These are phyloP conservation scores for Biston betularia DNA, from an alignment of 2,888 invertebrate species.

Conservation along the genomic window DNA sequence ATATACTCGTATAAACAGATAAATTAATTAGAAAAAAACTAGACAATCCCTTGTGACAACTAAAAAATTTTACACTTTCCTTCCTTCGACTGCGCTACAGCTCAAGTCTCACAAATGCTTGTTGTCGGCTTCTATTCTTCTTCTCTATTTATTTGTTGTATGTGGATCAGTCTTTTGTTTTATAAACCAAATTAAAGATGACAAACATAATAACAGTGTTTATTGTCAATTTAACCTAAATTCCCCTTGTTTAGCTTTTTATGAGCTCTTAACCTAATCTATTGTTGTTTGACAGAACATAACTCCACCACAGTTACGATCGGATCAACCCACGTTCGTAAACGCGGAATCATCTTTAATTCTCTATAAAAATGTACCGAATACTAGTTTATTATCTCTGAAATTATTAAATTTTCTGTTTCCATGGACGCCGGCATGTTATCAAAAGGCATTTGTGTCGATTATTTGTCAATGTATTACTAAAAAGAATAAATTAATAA, in stretches of 20 bases:
- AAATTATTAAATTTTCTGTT: background rate
- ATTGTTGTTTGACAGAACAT: slow-evolving; percentile 17
- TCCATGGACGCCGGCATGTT: too few species aligned
- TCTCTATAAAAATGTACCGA: slow-evolving; percentile 4
- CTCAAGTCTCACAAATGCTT: too few species aligned
- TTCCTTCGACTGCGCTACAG: too few species aligned
- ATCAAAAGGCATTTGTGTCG: too few species aligned
- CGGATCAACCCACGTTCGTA: slow-evolving; percentile 13
- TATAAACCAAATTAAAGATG: slow-evolving; percentile 6
- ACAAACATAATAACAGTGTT: slow-evolving; percentile 15
- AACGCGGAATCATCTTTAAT: slow-evolving; percentile 11
- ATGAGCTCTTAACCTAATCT: slow-evolving; percentile 25
- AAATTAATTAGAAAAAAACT: too few species aligned
- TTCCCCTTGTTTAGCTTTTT: slow-evolving; percentile 21
- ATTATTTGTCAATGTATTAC: too few species aligned
- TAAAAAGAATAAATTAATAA: too few species aligned
- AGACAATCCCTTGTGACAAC: too few species aligned
- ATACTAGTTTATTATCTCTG: background rate
- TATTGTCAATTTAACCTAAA: slow-evolving; percentile 22
- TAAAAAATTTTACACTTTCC: too few species aligned
- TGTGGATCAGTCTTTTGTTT: slow-evolving; percentile 1
- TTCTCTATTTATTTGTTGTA: background rate
- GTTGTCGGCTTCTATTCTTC: too few species aligned
- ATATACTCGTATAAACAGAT: too few species aligned
- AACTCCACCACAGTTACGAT: slow-evolving; percentile 18